Evolutionary conservation across 1,140 invertebrate genomes (phyloP).

Genomic region (Helicoverpa armigera): DNA sequence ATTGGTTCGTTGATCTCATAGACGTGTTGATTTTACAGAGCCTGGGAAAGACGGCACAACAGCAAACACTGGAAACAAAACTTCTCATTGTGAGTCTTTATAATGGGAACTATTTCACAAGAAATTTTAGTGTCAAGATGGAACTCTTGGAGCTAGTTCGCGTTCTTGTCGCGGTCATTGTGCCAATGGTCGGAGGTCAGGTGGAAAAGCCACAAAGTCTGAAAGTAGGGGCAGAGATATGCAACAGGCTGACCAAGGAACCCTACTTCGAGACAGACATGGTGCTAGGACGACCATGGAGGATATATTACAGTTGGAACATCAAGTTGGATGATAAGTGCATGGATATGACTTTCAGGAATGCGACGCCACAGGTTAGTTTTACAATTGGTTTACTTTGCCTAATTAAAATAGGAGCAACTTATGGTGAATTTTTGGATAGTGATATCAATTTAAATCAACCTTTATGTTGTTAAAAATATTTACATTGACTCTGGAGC

Average conservation of each 20-base stretch:
- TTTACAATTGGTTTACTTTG: neutral
- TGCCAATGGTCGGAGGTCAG: neutral
- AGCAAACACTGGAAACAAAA: constrained; percentile 20
- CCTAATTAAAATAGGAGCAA: too few species aligned
- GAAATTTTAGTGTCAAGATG: constrained; percentile 24
- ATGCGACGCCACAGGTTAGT: constrained; percentile 66
- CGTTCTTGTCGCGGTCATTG: neutral
- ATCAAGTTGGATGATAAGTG: constrained; percentile 68
- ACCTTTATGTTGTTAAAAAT: too few species aligned
- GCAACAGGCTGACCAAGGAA: constrained; percentile 59
- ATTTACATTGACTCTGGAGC: too few species aligned
- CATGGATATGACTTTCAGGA: constrained; percentile 69
- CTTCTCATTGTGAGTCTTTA: constrained; percentile 32
- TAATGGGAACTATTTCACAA: constrained; percentile 13
- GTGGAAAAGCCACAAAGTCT: constrained; percentile 44
- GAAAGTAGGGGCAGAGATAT: constrained; percentile 55
- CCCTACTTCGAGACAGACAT: constrained; percentile 72
- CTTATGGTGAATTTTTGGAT: too few species aligned
- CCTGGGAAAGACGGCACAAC: constrained; percentile 28
- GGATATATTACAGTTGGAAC: constrained; percentile 77
- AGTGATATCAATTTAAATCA: too few species aligned
- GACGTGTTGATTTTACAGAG: constrained; percentile 14
- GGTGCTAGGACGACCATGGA: constrained; percentile 67
- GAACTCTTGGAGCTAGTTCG: neutral
- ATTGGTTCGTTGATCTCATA: constrained; percentile 14